Evolutionary conservation across 2,113 vertebrate genomes (phyloP), one percentile per base, ranked within the genome.

Genomic region (Tautogolabrus adspersus): DNA sequence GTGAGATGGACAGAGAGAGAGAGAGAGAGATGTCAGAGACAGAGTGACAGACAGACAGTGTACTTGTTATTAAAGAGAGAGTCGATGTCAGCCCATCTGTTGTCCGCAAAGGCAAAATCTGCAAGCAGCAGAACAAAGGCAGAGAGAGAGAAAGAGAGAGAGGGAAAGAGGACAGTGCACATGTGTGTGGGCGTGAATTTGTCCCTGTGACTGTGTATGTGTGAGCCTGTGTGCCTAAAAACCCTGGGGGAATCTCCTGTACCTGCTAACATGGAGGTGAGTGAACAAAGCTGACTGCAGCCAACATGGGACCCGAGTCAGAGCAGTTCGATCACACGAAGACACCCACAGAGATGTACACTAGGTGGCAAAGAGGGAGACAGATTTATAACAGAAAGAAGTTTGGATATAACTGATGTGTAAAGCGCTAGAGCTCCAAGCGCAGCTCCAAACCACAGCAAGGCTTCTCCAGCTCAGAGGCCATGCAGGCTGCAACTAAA

Each of bases 21-120:
- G 75, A 79, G 62, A 74, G 66, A 59, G 21, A 75, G 54, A 81
- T 69, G 68, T 70, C 66, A 75, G 81, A 81, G 69, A 75, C 66
- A 84, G 73, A 82, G 70, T 68, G 79, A 34, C 66, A 84, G 73
- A 82, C 72, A 68, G 79, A 82, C 80, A 75, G 75, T 74, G 82
- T 80, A 83, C 87, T 84, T 83, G 89, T 87, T 83, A 82, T 62
- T 60, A 77, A 86, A 71, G 64, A 82, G 67, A 72, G 79, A 87
- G 71, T 59, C 3, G 11, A 79, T 82, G 85, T 87, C 81, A 42
- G 67, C 81, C 91, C 92, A 93, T 93, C 92, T 93, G 92, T 65
- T 87, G 79, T 82, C 77, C 62, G 54, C 74, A 69, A 75, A 88
- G 85, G 84, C 71, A 66, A 81, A 88, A 86, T 86, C 81, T 82